Conservation (phyloP, 2,797 vertebrate genomes). For the Anguilla obscura region DNA sequence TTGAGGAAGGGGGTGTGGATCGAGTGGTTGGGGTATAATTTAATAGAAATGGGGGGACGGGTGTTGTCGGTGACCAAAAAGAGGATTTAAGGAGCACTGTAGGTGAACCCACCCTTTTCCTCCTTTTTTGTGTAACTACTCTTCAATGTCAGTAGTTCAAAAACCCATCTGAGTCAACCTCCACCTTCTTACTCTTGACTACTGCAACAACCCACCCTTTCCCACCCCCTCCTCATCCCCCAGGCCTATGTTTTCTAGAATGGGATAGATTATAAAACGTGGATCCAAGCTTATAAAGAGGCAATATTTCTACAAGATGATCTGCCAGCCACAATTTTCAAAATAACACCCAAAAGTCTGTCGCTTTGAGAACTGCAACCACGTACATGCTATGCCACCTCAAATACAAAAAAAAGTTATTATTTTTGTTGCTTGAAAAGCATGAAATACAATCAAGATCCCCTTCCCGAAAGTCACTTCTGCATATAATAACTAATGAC, state of each 20-base stretch:
- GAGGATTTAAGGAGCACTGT: background rate
- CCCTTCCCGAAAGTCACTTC: background rate
- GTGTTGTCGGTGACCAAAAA: no score
- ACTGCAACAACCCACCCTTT: background rate
- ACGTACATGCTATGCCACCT: background rate
- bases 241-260: background rate
- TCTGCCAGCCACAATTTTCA: background rate
- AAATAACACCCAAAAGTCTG: background rate
- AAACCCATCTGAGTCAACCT: background rate
- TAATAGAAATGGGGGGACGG: background rate
- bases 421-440: background rate
- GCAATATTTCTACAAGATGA: background rate
- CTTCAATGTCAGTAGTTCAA: background rate
- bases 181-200: background rate
- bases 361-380: background rate
- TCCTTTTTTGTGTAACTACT: no score
- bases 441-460: background rate
- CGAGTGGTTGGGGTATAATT: no score
- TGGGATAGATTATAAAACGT: background rate
- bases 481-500: background rate
- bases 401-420: background rate
- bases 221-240: background rate
- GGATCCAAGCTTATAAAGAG: background rate
- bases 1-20: no score
- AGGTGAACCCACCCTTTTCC: no score